Percentiles rank a stretch among this genome's conserved stretches.
Conservation (phyloP, 1,140 invertebrate species). For the Penaeus japonicus region DNA sequence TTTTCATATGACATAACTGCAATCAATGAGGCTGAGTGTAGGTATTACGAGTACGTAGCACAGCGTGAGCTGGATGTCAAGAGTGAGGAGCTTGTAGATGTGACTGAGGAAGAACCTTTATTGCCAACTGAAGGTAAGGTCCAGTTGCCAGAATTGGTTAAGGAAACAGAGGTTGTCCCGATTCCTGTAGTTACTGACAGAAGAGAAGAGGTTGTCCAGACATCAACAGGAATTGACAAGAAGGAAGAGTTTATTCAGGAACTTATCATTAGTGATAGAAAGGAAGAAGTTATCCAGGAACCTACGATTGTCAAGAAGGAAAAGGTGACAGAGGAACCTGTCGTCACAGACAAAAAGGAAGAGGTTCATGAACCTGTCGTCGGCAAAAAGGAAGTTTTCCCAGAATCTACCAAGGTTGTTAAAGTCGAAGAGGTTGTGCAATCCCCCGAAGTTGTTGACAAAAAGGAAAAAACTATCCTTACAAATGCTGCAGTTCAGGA, state of each 20-base stretch:
- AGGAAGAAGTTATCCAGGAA: too few relatives aligned
- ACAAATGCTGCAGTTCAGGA: too few relatives aligned
- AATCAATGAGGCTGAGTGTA: constrained; percentile 52
- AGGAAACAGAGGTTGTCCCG: background rate
- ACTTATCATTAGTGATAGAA: too few relatives aligned
- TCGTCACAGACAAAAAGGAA: too few relatives aligned
- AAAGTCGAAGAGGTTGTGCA: background rate
- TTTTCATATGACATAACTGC: constrained; percentile 50
- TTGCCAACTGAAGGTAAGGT: background rate
- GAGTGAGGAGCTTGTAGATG: background rate
- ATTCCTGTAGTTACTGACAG: background rate
- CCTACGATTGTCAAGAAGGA: too few relatives aligned
- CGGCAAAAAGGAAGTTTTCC: background rate
- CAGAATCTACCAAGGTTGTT: background rate
- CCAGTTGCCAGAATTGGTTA: background rate
- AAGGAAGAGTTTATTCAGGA: too few relatives aligned
- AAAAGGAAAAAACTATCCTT: background rate
- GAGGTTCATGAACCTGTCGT: background rate
- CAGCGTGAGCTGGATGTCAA: background rate
- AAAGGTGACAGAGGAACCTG: too few relatives aligned
- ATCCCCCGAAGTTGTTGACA: background rate
- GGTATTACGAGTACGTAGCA: constrained; percentile 35
- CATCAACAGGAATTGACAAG: background rate
- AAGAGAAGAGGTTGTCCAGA: background rate
- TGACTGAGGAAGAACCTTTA: background rate